phyloP scores from a whole-genome alignment of 2,888 invertebrate genomes.

The Epiblema foenella region DNA sequence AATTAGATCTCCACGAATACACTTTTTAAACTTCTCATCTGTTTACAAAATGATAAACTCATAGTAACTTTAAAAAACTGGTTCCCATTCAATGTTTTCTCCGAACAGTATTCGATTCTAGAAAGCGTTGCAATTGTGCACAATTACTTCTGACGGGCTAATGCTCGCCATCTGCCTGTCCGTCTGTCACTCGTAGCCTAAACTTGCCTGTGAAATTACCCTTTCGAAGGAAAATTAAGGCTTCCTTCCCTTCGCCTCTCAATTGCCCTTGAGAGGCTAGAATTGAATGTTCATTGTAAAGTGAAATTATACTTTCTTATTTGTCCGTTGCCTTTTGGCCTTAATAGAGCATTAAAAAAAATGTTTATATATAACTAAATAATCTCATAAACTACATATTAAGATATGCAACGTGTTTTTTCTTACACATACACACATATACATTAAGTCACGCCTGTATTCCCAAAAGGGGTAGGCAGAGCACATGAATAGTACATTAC shows the following conservation, averaged over 20 bases:
- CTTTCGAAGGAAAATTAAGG: constrained; percentile 12
- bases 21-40: neutral
- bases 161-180: constrained; percentile 55
- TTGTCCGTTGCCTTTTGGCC: neutral
- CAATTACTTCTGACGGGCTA: constrained; percentile 54
- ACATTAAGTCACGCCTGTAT: too few relatives aligned
- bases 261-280: constrained; percentile 7
- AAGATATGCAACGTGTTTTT: too few relatives aligned
- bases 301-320: neutral
- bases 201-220: constrained; percentile 32
- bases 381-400: neutral
- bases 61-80: constrained; percentile 22
- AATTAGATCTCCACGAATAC: too few relatives aligned
- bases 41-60: constrained; percentile 1
- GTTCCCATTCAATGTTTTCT: constrained; percentile 35
- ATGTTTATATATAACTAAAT: neutral
- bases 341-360: neutral
- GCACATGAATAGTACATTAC: too few relatives aligned
- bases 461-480: too few relatives aligned
- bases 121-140: constrained; percentile 47
- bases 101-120: constrained; percentile 45
- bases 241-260: constrained; percentile 12
- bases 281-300: neutral
- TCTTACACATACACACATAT: too few relatives aligned
- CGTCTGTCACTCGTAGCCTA: constrained; percentile 48